These are phyloP conservation scores for Drosophila koepferae DNA, from an alignment of 2,888 invertebrate genomes.

Conservation along the genomic window DNA sequence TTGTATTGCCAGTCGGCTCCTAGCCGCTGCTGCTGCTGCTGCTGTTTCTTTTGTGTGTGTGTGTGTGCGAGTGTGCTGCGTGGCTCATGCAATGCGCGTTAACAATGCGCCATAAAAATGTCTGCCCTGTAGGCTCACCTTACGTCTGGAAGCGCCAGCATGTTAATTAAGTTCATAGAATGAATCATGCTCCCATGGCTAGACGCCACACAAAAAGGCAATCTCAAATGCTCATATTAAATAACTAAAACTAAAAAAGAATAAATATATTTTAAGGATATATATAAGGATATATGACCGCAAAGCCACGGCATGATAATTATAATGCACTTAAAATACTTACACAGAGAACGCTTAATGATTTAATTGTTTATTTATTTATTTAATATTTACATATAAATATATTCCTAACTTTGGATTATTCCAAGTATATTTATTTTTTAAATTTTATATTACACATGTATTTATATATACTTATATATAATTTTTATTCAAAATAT, in stretches of 20 bases:
- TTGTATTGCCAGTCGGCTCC: slow-evolving; percentile 61
- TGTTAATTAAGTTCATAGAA: slow-evolving; percentile 61
- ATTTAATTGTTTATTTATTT: too few relatives aligned
- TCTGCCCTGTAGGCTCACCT: slow-evolving; percentile 61
- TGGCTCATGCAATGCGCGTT: slow-evolving; percentile 35
- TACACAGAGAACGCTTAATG: too few relatives aligned
- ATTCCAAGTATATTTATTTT: background rate
- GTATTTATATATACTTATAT: background rate
- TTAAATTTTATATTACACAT: background rate
- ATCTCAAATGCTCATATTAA: slow-evolving; percentile 48
- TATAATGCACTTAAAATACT: background rate
- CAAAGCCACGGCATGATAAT: background rate
- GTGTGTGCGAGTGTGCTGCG: slow-evolving; percentile 1
- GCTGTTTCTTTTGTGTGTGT: slow-evolving; percentile 6
- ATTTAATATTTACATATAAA: too few relatives aligned
- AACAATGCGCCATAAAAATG: slow-evolving; percentile 55
- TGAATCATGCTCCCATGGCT: slow-evolving; percentile 5
- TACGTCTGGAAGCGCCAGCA: slow-evolving; percentile 43
- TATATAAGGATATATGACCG: background rate
- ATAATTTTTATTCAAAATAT: too few relatives aligned
- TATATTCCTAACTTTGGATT: too few relatives aligned
- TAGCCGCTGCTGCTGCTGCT: slow-evolving; percentile 20
- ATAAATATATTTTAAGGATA: background rate
- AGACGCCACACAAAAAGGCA: slow-evolving; percentile 5
- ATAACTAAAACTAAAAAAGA: slow-evolving; percentile 13